Percentiles rank a stretch among this genome's conserved stretches.
phyloP scores from a whole-genome alignment of 2,888 invertebrate species.

The Pheosia gnoma region DNA sequence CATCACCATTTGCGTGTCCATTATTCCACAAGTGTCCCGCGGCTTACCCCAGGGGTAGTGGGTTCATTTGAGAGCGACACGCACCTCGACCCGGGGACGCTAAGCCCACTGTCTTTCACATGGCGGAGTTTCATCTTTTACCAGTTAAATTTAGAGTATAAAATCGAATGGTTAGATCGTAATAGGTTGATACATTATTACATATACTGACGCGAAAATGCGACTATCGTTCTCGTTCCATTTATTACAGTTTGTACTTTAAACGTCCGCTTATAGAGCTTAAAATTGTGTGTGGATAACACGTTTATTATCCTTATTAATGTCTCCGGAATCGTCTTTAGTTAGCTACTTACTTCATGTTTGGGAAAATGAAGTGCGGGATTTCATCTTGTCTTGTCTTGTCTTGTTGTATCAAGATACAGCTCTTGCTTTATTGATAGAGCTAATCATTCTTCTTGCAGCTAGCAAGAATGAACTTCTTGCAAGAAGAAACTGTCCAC shows the following conservation, averaged over 20 bases:
- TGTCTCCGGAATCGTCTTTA: not conserved
- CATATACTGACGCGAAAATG: not conserved
- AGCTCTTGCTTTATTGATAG: no score
- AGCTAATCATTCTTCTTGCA: no score
- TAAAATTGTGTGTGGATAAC: not conserved
- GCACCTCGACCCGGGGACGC: not conserved
- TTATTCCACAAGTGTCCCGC: conserved; percentile 7
- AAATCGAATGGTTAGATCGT: not conserved
- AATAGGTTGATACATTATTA: not conserved
- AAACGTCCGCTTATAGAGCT: not conserved
- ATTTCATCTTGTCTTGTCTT: no score
- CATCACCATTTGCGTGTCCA: conserved; percentile 9
- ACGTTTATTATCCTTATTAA: not conserved
- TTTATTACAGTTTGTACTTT: conserved; percentile 1
- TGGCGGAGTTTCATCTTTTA: not conserved
- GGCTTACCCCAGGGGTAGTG: conserved; percentile 3
- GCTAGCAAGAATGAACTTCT: no score
- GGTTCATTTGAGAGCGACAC: conserved; percentile 1
- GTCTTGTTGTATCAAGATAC: no score
- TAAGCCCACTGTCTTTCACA: no score
- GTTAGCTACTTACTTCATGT: no score
- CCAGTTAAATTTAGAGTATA: not conserved
- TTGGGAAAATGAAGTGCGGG: no score
- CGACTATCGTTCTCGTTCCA: not conserved
- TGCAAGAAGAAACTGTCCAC: no score